Evolutionary conservation across 2,113 vertebrate species (phyloP).

Genomic region (Salvelinus namaycush): DNA sequence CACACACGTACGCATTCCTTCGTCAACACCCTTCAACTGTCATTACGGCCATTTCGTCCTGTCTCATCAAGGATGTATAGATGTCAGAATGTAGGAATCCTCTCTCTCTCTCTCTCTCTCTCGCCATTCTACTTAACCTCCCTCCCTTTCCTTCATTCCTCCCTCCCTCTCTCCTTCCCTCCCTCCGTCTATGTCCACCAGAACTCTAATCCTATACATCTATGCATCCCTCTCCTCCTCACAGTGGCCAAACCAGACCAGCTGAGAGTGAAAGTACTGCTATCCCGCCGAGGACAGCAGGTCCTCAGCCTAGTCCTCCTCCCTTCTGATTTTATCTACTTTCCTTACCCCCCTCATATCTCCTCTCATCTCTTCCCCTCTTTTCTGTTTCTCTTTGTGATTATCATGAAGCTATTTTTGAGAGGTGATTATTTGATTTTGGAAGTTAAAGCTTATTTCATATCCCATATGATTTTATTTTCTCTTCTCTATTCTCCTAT

Average conservation of each 20-base stretch:
- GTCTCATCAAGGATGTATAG: conserved; percentile 5
- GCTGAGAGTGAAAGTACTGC: conserved; percentile 53
- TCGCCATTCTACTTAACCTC: neutral
- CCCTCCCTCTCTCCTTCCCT: neutral
- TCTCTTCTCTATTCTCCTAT: conserved; percentile 22
- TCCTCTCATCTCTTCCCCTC: neutral
- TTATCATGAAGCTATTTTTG: too few species aligned
- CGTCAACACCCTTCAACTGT: conserved; percentile 46
- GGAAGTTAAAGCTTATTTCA: too few species aligned
- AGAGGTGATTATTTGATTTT: too few species aligned
- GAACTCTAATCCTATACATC: conserved; percentile 41
- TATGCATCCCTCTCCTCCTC: conserved; percentile 45
- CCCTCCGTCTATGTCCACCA: neutral
- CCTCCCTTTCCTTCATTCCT: neutral
- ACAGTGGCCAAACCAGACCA: conserved; percentile 47
- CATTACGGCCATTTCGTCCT: conserved; percentile 19
- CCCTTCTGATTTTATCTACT: conserved; percentile 42
- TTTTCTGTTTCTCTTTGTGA: too few species aligned
- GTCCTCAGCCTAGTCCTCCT: conserved; percentile 10
- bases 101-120: conserved; percentile 11
- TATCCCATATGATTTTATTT: too few species aligned
- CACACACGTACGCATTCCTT: conserved; percentile 4
- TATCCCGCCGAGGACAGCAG: conserved; percentile 51
- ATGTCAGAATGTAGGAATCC: conserved; percentile 1
- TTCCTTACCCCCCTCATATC: neutral